Percentiles rank a stretch among this genome's conserved stretches.
Evolutionary conservation across 2,113 vertebrate species (phyloP).

Genomic region (Melanostigma gelatinosum): DNA sequence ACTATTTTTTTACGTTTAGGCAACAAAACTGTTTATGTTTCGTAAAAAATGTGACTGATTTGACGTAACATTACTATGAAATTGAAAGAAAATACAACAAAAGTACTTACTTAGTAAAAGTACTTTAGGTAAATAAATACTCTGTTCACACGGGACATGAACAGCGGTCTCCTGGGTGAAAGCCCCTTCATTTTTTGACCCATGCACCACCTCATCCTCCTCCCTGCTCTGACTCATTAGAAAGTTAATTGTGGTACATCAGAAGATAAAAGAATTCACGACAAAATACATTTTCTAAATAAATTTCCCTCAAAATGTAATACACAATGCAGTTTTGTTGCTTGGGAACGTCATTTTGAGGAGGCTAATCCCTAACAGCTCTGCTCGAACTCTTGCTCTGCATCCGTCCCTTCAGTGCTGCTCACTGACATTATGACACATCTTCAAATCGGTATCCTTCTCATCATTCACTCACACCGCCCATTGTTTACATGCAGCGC

Average conservation of each 20-base stretch:
- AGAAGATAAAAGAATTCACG: not conserved
- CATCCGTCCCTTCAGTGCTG: not conserved
- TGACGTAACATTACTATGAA: not conserved
- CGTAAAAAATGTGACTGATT: not conserved
- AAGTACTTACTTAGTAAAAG: too few species aligned
- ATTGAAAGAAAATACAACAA: not conserved
- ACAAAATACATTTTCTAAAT: not conserved
- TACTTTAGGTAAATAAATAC: not conserved
- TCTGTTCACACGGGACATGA: not conserved
- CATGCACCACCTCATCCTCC: too few species aligned
- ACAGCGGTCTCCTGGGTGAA: not conserved
- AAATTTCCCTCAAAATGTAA: too few species aligned
- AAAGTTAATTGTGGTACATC: too few species aligned
- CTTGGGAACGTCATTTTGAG: not conserved
- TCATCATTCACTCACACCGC: conserved; percentile 18
- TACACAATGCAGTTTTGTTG: not conserved
- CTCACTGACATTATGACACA: conserved; percentile 13
- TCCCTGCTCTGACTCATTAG: too few species aligned
- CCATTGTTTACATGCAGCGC: conserved; percentile 20
- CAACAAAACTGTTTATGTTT: not conserved
- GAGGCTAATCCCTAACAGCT: not conserved
- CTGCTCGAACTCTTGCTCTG: not conserved
- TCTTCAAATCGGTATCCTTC: conserved; percentile 19
- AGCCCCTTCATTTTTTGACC: too few species aligned
- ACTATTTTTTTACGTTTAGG: too few species aligned